Evolutionary conservation across 1,140 invertebrate species (phyloP), one percentile per base, ranked within the genome.

Genomic region (Wiebesia pumilae): DNA sequence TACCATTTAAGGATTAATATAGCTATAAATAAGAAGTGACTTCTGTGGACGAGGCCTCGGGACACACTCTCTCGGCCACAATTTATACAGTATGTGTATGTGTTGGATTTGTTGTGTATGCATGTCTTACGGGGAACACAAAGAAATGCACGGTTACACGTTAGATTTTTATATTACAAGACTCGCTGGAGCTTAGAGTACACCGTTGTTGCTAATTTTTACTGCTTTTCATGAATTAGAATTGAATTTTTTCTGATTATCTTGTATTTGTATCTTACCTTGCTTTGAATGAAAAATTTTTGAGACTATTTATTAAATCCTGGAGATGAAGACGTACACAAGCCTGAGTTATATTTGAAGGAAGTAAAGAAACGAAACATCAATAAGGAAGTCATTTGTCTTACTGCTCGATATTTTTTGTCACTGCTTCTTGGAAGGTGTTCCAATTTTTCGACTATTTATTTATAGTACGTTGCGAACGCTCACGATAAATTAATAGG

Each of bases 1-100:
- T 94, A 93, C 92, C 91, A 93, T 94, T 94, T 94, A 93, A 93
- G 93, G 93, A 93, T 94, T 94, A 94, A 94, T 94, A 93, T 92
- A 93, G 93, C 92, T 91, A 94, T 94, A 93, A 94, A 94, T 94
- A 93, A 94, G 90, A 33, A 86, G 89, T 91, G 92, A 92, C 91
- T 93, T 88, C 87, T 89, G 75, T 67, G 87, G 67, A 83, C 86
- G 86, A 81, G 65, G 79, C 35, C 82, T 27, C 40, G 30, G 7
- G n/a, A 9, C 19, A 21, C 69, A 38, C 19, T 38, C 12, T 24
- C 3, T 38, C 16, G 12, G 16, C 69, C 16, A 71, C 69, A 21
- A 71, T 71, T 71, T 6, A 71, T 71, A 71, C 35, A 6, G 6
- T 38, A 2, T 71, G 6, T 14, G 16, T 38, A 3, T 38, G 35